Percentiles rank a stretch among this genome's conserved stretches.
Conservation (phyloP, 2,113 vertebrate species). For the Anhinga rufa region DNA sequence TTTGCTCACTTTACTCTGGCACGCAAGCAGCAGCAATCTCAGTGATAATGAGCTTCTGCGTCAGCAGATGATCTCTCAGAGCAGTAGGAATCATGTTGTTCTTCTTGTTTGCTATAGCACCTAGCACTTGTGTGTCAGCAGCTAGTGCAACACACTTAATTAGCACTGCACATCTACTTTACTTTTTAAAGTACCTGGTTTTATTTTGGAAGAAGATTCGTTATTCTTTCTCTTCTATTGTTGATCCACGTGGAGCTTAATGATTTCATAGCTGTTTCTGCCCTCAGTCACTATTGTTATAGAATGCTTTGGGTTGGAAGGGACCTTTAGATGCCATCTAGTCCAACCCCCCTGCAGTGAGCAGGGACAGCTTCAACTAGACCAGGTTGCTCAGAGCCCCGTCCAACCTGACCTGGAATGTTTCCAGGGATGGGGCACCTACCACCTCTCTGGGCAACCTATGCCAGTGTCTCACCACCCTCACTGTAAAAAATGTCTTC, state of each 20-base stretch:
- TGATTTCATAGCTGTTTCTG: background rate
- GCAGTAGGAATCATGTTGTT: background rate
- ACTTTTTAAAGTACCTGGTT: background rate
- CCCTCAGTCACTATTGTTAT: background rate
- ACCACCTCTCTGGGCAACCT: background rate
- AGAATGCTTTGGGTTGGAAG: background rate
- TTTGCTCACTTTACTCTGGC: background rate
- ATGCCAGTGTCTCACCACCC: background rate
- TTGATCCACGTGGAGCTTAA: background rate
- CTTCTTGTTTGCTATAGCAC: background rate
- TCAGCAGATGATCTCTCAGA: background rate
- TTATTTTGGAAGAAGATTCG: background rate
- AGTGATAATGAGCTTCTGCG: background rate
- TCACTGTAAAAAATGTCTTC: background rate
- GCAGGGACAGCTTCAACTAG: background rate
- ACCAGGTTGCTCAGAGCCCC: background rate
- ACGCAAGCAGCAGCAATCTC: background rate
- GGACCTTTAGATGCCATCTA: background rate
- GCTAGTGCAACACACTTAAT: background rate
- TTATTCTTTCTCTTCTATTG: background rate
- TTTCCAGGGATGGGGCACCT: background rate
- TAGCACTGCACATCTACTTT: background rate
- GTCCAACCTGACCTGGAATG: background rate
- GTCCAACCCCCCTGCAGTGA: fast-evolving
- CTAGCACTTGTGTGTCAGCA: background rate